Conservation (phyloP, 2,888 invertebrate species). For the Empis livida region DNA sequence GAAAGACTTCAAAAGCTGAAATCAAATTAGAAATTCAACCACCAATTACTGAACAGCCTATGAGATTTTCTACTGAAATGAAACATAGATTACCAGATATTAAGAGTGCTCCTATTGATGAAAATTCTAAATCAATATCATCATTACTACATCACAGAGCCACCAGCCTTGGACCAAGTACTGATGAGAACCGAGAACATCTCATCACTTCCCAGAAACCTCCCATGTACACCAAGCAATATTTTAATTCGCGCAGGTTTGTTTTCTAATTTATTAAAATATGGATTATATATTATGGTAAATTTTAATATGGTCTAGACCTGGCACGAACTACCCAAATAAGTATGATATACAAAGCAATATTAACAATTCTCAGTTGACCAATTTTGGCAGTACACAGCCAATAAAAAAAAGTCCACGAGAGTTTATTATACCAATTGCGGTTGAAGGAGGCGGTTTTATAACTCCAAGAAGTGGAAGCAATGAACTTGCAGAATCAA, state of each 20-base stretch:
- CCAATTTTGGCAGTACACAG: slow-evolving; percentile 52
- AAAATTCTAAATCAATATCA: not conserved
- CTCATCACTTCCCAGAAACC: slow-evolving; percentile 53
- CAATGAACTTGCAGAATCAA: slow-evolving; percentile 58
- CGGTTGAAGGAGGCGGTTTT: slow-evolving; percentile 79
- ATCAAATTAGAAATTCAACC: slow-evolving; percentile 44
- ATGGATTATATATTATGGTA: not conserved
- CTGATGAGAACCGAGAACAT: slow-evolving; percentile 41
- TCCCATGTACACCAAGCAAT: slow-evolving; percentile 19
- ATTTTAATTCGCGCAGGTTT: not conserved
- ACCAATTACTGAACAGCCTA: slow-evolving; percentile 28
- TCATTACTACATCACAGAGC: slow-evolving; percentile 35
- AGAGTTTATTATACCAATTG: slow-evolving; percentile 88
- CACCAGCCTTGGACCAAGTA: slow-evolving; percentile 27
- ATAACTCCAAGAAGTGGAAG: slow-evolving; percentile 50
- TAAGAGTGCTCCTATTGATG: slow-evolving; percentile 25
- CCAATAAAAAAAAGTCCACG: slow-evolving; percentile 79
- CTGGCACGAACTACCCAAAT: slow-evolving; percentile 19
- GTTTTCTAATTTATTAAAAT: not conserved
- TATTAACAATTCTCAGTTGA: slow-evolving; percentile 43
- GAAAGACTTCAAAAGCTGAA: slow-evolving; percentile 51
- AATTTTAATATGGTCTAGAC: slow-evolving; percentile 2
- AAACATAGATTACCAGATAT: slow-evolving; percentile 42
- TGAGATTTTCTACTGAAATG: slow-evolving; percentile 48
- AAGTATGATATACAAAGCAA: slow-evolving; percentile 55